Percentiles rank a stretch among this genome's conserved stretches.
Conservation (phyloP, 2,113 vertebrate genomes). For the Meleagris gallopavo region DNA sequence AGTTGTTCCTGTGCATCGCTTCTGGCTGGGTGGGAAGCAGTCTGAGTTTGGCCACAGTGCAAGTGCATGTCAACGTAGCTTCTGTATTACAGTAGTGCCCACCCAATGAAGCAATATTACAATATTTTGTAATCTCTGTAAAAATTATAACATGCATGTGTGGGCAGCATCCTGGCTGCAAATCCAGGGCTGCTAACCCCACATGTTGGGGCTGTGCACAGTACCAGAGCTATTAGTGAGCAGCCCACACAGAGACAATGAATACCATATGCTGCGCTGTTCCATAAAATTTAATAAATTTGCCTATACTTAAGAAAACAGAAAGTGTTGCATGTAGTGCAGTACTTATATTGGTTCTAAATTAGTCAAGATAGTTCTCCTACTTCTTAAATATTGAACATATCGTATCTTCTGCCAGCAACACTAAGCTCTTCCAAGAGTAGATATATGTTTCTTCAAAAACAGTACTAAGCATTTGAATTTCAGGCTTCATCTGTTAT, state of each 20-base stretch:
- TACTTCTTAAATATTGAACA: slow-evolving; percentile 7
- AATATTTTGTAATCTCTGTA: background rate
- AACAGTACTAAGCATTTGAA: background rate
- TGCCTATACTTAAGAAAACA: background rate
- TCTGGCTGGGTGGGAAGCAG: background rate
- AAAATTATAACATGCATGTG: background rate
- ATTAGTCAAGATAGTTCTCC: slow-evolving; percentile 1
- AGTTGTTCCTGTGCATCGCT: background rate
- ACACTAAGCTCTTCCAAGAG: background rate
- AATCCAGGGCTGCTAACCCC: background rate
- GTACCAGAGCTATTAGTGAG: background rate
- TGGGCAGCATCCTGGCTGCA: slow-evolving; percentile 12
- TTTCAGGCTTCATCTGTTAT: background rate
- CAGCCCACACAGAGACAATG: slow-evolving; percentile 22
- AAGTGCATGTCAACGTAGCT: background rate
- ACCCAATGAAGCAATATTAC: background rate
- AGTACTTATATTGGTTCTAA: slow-evolving; percentile 1
- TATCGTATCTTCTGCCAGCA: background rate
- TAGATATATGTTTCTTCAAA: background rate
- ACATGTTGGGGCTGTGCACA: background rate
- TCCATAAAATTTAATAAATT: slow-evolving; percentile 42
- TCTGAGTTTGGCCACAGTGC: background rate
- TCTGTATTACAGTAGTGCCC: background rate
- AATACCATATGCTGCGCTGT: background rate
- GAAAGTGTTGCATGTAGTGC: background rate